These are phyloP conservation scores for Diachrysia chrysitis DNA, from an alignment of 2,888 invertebrate species.

Conservation along the genomic window DNA sequence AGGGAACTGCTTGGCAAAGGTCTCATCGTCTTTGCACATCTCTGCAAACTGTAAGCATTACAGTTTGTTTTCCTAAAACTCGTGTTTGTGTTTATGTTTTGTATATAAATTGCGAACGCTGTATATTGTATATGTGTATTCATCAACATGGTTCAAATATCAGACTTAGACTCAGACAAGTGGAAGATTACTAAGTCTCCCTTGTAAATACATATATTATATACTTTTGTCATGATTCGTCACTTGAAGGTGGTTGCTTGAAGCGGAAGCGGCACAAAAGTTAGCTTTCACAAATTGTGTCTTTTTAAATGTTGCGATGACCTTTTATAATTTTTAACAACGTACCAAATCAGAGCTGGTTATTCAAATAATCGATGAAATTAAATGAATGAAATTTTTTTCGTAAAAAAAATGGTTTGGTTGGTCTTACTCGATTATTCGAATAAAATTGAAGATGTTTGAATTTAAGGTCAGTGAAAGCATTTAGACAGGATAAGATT, in stretches of 20 bases:
- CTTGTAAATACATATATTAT: not conserved
- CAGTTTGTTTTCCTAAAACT: too few species aligned
- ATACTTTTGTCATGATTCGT: not conserved
- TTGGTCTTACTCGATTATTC: conserved; percentile 31
- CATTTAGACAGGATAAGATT: not conserved
- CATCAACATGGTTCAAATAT: not conserved
- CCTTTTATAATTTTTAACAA: conserved; percentile 9
- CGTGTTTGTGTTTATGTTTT: too few species aligned
- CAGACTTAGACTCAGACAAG: not conserved
- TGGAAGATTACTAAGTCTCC: not conserved
- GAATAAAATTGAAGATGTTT: conserved; percentile 11
- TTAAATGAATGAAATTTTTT: not conserved
- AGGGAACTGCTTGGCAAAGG: too few species aligned
- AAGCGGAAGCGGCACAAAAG: conserved; percentile 6
- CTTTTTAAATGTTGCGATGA: conserved; percentile 1
- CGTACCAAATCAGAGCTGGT: conserved; percentile 23
- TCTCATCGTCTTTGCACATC: too few species aligned
- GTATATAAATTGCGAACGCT: too few species aligned
- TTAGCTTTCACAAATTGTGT: conserved; percentile 15
- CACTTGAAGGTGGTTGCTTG: conserved; percentile 25
- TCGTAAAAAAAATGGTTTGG: not conserved
- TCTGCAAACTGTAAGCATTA: too few species aligned
- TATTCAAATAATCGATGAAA: conserved; percentile 36
- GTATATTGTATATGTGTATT: too few species aligned
- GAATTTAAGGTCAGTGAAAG: not conserved